A percentile compares a stretch with the other conserved stretches of the same genome.
Conservation (phyloP, 2,113 vertebrate species). For the Todiramphus chloris region DNA sequence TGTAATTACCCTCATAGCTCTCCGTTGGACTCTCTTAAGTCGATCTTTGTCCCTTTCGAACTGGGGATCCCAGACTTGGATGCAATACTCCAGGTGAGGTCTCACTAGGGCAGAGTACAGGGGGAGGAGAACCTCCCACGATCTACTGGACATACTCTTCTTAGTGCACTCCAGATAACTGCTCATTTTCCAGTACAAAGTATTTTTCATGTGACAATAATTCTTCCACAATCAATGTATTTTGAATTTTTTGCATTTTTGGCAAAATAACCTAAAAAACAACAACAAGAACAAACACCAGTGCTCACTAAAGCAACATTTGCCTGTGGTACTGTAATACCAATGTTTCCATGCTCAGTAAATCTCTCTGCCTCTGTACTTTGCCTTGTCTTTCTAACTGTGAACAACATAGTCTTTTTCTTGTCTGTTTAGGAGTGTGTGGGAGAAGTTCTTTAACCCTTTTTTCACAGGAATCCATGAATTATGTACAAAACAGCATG, state of each 20-base stretch:
- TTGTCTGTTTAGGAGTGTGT: background rate
- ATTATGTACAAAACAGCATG: background rate
- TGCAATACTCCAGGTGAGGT: too few relatives aligned
- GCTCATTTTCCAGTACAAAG: background rate
- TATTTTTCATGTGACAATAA: background rate
- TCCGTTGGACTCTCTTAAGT: too few relatives aligned
- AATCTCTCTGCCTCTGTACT: background rate
- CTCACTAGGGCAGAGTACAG: too few relatives aligned
- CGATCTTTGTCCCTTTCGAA: too few relatives aligned
- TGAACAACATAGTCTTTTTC: background rate
- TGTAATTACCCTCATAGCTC: too few relatives aligned
- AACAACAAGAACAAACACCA: background rate
- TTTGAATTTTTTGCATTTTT: background rate
- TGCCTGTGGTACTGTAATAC: background rate
- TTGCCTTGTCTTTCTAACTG: background rate
- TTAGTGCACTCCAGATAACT: too few relatives aligned
- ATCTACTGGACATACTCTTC: too few relatives aligned
- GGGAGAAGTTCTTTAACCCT: background rate
- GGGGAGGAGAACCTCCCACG: too few relatives aligned
- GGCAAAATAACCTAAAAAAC: too few relatives aligned
- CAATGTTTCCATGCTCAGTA: background rate
- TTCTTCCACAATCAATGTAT: background rate
- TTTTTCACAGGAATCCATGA: background rate
- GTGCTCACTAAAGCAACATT: accelerated
- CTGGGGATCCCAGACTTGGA: too few relatives aligned